Evolutionary conservation across 2,113 vertebrate species (phyloP).

Genomic region (Trachemys scripta): DNA sequence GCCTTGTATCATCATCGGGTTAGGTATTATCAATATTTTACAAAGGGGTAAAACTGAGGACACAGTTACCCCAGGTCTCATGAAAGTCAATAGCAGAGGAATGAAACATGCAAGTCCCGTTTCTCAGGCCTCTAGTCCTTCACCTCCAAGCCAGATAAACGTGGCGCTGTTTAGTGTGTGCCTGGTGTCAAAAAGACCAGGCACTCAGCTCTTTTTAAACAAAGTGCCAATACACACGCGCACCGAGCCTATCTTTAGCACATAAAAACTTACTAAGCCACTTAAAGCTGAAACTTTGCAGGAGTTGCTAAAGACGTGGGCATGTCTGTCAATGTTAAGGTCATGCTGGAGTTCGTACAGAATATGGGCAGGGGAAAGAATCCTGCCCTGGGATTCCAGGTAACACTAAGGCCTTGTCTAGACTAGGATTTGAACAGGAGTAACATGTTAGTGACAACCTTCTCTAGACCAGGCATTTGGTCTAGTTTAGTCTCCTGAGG

Average conservation of each 20-base stretch:
- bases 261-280: background rate
- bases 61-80: background rate
- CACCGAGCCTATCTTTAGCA: background rate
- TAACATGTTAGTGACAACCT: background rate
- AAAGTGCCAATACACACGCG: background rate
- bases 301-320: background rate
- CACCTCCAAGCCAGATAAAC: background rate
- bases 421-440: background rate
- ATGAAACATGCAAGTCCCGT: background rate
- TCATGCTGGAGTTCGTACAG: background rate
- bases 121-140: background rate
- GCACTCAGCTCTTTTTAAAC: background rate
- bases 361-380: background rate
- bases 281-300: background rate
- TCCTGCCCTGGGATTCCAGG: background rate
- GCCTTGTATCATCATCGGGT: rapidly evolving
- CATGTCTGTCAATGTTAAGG: background rate
- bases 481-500: background rate
- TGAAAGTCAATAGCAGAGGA: background rate
- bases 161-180: rapidly evolving
- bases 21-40: rapidly evolving
- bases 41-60: background rate
- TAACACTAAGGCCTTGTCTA: background rate
- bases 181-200: background rate
- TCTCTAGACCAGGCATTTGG: background rate